Base-by-base conservation (phyloP, 2,888 invertebrate genomes). In the Bombyx huttoni region DNA sequence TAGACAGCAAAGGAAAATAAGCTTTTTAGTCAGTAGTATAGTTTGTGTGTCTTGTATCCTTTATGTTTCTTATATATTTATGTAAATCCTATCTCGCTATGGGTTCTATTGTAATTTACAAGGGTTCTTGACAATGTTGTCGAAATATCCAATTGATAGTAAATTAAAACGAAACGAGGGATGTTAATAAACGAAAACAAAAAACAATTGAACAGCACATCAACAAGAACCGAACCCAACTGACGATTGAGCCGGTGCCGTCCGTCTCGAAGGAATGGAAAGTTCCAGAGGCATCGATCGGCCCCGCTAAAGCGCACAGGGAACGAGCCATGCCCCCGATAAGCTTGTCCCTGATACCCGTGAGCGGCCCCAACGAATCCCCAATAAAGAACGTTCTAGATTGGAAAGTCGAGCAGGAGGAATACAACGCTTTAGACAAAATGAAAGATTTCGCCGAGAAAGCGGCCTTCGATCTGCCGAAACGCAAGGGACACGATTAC, bases 371-470 rank as follows among this genome's bases (percentile, higher is more conserved):
- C 0, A 85, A 82, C 45, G 78, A 81, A 48, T 72, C 74, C 0
- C 83, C 84, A 0, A 73, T 84, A 46, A 83, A 84, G 67, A 73
- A 78, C 0, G 58, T 81, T 12, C 71, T 76, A 51, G 79, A 84
- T 58, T 83, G 81, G 77, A 80, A 77, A 54, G 79, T 78, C 45
- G 80, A 80, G 1, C 58, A 68, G 0, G 82, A 85, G 34, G 80
- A 89, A 64, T 89, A 89, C 58, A 89, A 89, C 56, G 89, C 89
- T 0, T 56, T 89, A 52, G 89, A 89, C 40, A 89, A 87, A 75
- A 89, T 89, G 84, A 87, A 87, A 59, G 81, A 87, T 53, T 89
- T 89, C 64, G 88, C 89, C 8, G 88, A 89, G 60, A 88, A 85
- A 57, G 86, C 86, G 0, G 81, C 89, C 0, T 85, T 89, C 53